Base-by-base conservation (phyloP, 2,113 vertebrate species). In the Strix uralensis region DNA sequence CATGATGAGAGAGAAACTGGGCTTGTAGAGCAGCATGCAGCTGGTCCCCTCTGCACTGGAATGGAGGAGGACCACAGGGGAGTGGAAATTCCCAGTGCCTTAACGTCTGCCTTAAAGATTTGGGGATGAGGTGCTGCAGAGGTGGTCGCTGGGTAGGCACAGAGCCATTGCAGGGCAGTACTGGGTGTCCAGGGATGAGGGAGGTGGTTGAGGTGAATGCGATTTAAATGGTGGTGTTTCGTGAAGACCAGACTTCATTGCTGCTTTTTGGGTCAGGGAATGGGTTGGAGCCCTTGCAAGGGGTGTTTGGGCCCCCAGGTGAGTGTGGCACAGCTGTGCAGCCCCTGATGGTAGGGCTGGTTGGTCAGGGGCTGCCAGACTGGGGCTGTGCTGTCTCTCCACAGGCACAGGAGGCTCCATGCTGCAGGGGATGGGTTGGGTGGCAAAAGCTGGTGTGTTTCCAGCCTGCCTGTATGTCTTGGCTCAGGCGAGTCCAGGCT, bases 241-340 rank as follows among this genome's bases (percentile, higher is more conserved):
- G 14, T 18, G 15, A 18, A 83, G 42, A 62, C 9, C 47, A 19
- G 57, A 16, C 8, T 54, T 52, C 30, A 32, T 38, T 81, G 65
- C 42, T 67, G 47, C 18, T 29, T 46, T 67, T 47, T 9, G 69
- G 44, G n/a, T 22, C n/a, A 3, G 18, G 61, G 32, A 27, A 9
- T 5, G 51, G 10, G 19, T 42, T 78, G 73, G n/a, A 89, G 42
- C 46, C 29, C 26, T 70, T 0, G 0, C 13, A 3, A 69, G 20
- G 36, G 15, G 26, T 38, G 0, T 66, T 16, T 13, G 75, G 81
- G 51, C 38, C 25, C 22, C 2, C 14, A 27, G 67, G 19, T 49
- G 59, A 84, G 63, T 4, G 46, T 73, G 46, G 27, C 25, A 12
- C 7, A 16, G 55, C 80, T 30, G 19, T 22, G 38, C 54, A 55